These are phyloP conservation scores for Cherax quadricarinatus DNA, from an alignment of 1,140 invertebrate species.

Conservation along the genomic window DNA sequence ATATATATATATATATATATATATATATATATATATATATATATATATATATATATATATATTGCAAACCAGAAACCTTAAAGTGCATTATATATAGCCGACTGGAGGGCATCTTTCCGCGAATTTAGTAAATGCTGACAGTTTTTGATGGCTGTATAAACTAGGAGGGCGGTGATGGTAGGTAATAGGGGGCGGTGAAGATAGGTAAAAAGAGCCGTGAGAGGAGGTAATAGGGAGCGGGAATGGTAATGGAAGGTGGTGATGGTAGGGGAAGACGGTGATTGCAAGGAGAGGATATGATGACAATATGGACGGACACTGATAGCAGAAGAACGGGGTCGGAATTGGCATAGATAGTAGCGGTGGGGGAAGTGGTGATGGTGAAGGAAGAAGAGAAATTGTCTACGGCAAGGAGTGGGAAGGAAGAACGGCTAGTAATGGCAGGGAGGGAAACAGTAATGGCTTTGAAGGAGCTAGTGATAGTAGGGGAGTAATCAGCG, in stretches of 20 bases:
- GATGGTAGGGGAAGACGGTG: neutral
- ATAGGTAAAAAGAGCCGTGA: neutral
- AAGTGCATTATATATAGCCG: neutral
- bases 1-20: conserved; percentile 6
- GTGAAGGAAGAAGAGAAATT: no score
- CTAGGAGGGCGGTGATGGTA: neutral
- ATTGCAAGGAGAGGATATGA: no score
- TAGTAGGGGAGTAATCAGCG: no score
- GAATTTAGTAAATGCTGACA: neutral
- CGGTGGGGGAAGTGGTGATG: no score
- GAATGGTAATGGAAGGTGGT: neutral
- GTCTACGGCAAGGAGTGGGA: no score
- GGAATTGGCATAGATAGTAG: no score
- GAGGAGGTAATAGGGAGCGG: neutral
- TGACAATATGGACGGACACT: no score
- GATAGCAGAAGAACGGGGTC: no score
- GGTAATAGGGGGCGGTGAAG: neutral
- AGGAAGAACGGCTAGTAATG: no score
- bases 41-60: conserved; percentile 2
- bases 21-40: conserved; percentile 6
- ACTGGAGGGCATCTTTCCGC: neutral
- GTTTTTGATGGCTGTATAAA: neutral
- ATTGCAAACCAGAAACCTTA: neutral
- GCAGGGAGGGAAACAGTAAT: no score
- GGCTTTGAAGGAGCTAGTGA: no score